These are phyloP conservation scores for Hydrotaea diabolus DNA, from an alignment of 2,888 invertebrate species.

Conservation along the genomic window DNA sequence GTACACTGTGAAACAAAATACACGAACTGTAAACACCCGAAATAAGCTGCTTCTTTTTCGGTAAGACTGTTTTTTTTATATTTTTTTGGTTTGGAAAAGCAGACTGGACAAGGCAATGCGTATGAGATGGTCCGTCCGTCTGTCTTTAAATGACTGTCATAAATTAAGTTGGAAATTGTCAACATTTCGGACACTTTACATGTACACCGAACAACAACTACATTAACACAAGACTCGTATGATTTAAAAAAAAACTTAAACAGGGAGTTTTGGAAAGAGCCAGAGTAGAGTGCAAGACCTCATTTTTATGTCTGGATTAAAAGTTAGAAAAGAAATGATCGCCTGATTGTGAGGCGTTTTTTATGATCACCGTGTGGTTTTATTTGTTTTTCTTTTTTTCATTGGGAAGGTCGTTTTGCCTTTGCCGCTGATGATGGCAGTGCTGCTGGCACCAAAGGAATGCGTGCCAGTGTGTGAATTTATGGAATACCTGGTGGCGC, in stretches of 20 bases:
- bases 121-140: constrained; percentile 5
- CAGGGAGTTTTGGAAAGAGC: too few species aligned
- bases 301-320: not conserved
- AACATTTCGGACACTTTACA: constrained; percentile 69
- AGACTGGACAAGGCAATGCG: not conserved
- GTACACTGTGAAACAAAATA: too few species aligned
- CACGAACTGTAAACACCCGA: too few species aligned
- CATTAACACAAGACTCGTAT: constrained; percentile 41
- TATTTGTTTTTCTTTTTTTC: not conserved
- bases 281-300: too few species aligned
- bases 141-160: constrained; percentile 76
- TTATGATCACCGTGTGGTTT: constrained; percentile 6
- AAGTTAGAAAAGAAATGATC: constrained; percentile 1
- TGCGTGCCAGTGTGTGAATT: constrained; percentile 43
- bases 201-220: constrained; percentile 65
- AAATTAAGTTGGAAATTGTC: constrained; percentile 75
- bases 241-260: too few species aligned
- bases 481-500: constrained; percentile 61
- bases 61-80: too few species aligned
- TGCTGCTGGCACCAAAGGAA: constrained; percentile 10
- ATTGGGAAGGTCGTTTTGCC: constrained; percentile 24
- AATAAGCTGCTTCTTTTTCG: too few species aligned
- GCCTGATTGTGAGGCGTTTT: constrained; percentile 11
- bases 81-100: too few species aligned
- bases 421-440: not conserved